phyloP scores from a whole-genome alignment of 2,888 invertebrate genomes.

The Romanomermis culicivorax region DNA sequence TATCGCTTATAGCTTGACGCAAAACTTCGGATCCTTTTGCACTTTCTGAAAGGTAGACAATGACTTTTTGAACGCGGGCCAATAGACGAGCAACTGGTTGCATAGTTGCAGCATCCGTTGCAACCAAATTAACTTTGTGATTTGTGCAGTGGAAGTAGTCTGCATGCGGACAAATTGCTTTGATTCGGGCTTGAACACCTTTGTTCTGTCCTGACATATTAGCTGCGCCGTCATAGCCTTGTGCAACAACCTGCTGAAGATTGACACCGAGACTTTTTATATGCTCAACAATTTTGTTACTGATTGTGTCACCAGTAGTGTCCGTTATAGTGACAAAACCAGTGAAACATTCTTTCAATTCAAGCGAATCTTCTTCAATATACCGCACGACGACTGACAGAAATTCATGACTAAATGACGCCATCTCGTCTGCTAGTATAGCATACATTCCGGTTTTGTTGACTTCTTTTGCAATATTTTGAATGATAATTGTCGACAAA shows the following conservation, averaged over 20 bases:
- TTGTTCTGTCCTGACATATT: conserved; percentile 2
- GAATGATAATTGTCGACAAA: neutral
- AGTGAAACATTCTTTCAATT: conserved; percentile 1
- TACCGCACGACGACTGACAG: conserved; percentile 2
- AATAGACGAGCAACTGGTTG: neutral
- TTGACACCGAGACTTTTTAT: no score
- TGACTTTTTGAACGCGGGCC: neutral
- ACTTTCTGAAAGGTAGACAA: neutral
- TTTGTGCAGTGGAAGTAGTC: neutral
- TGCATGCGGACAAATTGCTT: neutral
- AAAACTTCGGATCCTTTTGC: neutral
- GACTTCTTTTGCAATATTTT: neutral
- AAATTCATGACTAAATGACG: neutral
- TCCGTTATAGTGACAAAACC: neutral
- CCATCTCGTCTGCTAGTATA: neutral
- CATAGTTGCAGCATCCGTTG: neutral
- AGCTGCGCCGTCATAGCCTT: conserved; percentile 6
- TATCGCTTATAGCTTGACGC: neutral
- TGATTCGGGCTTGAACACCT: conserved; percentile 5
- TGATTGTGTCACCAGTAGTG: neutral
- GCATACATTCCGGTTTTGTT: neutral
- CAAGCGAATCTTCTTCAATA: neutral
- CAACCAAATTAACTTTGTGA: neutral
- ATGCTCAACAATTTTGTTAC: neutral
- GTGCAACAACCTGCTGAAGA: neutral